Evolutionary conservation across 2,888 invertebrate genomes (phyloP), one percentile per base, ranked within the genome.

Genomic region (Pammene aurita): DNA sequence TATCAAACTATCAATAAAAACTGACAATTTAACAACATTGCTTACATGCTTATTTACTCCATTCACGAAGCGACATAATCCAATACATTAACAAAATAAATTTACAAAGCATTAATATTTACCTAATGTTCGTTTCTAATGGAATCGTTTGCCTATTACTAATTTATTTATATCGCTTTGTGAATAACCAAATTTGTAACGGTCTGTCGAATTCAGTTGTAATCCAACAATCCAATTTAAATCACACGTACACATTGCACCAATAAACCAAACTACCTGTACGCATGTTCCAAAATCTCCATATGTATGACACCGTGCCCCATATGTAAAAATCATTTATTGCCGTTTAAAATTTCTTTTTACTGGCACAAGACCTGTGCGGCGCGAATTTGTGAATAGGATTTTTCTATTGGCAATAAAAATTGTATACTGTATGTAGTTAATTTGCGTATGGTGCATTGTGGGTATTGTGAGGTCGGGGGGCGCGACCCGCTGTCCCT

Each of bases 271-370:
- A 75, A 78, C 78, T 86, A 87, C 87, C 87, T 87, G 87, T 84
- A 83, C 86, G 89, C 89, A 87, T 89, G 89, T 89, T 84, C 83
- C 80, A 72, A 84, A 87, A 88, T 85, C 78, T 83, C 81, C 87
- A 89, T 87, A 78, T 77, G 80, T 79, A 82, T 80, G 72, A 64
- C 71, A 71, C 34, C 44, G 69, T 76, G 72, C 79, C 79, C 79
- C 90, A 90, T 91, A 92, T 92, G 92, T 87, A 90, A 92, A 92
- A 92, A 89, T 88, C 89, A 87, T 91, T 92, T 91, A 89, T 87
- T 82, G 84, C 82, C 83, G 83, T 89, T 90, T 88, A 88, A 88
- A 89, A 85, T 84, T 85, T 83, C 81, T 86, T 89, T 85, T 83
- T 85, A 76, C 73, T 74, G 85, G 87, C 89, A 84, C 88, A 88